Evolutionary conservation across 2,113 vertebrate genomes (phyloP).

Genomic region (Sylvilagus bachmani): DNA sequence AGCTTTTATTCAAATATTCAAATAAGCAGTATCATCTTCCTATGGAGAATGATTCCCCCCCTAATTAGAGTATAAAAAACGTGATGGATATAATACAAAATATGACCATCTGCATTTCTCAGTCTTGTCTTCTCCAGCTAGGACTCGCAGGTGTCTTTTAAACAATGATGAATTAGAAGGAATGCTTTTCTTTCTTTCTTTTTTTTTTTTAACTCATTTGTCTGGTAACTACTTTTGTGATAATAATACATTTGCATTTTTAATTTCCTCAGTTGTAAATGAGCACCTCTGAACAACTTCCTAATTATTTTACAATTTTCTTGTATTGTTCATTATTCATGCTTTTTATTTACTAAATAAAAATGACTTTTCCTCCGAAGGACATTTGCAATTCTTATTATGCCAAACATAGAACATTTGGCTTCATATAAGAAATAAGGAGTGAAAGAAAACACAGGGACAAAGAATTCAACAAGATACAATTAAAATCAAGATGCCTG

Average conservation of each 20-base stretch:
- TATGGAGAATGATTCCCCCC: conserved; percentile 57
- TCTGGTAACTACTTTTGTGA: conserved; percentile 88
- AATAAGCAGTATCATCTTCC: conserved; percentile 61
- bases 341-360: conserved; percentile 87
- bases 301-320: conserved; percentile 88
- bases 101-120: conserved; percentile 84
- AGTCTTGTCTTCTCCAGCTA: conserved; percentile 83
- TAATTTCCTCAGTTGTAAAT: conserved; percentile 89
- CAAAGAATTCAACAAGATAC: conserved; percentile 33
- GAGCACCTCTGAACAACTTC: conserved; percentile 86
- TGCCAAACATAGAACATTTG: conserved; percentile 69
- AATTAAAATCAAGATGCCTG: not conserved
- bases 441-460: conserved; percentile 39
- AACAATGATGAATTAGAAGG: conserved; percentile 89
- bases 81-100: conserved; percentile 81
- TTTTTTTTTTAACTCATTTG: conserved; percentile 79
- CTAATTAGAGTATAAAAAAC: conserved; percentile 79
- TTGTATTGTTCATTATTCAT: conserved; percentile 88
- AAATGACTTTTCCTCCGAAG: conserved; percentile 84
- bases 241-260: conserved; percentile 90
- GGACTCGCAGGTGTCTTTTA: conserved; percentile 86
- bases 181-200: conserved; percentile 79
- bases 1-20: conserved; percentile 76
- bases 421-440: conserved; percentile 71
- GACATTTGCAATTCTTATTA: conserved; percentile 84